These are phyloP conservation scores for Schlechtendalia chinensis DNA, from an alignment of 1,140 invertebrate genomes.

Conservation along the genomic window DNA sequence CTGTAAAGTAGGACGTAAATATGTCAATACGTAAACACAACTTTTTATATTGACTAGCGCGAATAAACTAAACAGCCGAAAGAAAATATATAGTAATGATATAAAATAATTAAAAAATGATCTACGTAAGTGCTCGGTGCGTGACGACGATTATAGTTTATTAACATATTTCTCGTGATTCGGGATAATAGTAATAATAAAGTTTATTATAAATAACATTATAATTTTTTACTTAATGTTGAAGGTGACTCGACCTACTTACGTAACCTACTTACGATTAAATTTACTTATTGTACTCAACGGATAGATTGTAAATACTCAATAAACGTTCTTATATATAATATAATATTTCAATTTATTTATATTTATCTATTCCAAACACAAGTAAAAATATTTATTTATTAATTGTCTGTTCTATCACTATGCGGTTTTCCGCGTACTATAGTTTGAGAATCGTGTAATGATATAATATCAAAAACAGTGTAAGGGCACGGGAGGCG, in stretches of 20 bases:
- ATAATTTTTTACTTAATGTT: too few species aligned
- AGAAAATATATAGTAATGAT: slow-evolving; percentile 38
- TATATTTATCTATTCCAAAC: not conserved
- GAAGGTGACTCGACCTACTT: too few species aligned
- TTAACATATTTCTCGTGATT: not conserved
- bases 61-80: slow-evolving; percentile 16
- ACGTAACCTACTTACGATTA: too few species aligned
- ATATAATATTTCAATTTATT: not conserved
- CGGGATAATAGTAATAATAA: not conserved
- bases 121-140: not conserved
- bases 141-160: not conserved
- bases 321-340: too few species aligned
- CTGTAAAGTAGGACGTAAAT: slow-evolving; percentile 13
- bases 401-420: not conserved
- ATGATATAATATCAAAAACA: too few species aligned
- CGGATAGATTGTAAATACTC: too few species aligned
- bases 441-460: not conserved
- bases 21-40: slow-evolving; percentile 6
- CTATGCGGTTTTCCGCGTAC: not conserved
- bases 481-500: too few species aligned
- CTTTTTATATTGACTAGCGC: slow-evolving; percentile 18
- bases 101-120: slow-evolving; percentile 26
- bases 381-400: not conserved
- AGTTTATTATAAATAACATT: not conserved
- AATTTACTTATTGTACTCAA: too few species aligned